Conservation (phyloP, 2,888 invertebrate genomes). For the Meganola albula region DNA sequence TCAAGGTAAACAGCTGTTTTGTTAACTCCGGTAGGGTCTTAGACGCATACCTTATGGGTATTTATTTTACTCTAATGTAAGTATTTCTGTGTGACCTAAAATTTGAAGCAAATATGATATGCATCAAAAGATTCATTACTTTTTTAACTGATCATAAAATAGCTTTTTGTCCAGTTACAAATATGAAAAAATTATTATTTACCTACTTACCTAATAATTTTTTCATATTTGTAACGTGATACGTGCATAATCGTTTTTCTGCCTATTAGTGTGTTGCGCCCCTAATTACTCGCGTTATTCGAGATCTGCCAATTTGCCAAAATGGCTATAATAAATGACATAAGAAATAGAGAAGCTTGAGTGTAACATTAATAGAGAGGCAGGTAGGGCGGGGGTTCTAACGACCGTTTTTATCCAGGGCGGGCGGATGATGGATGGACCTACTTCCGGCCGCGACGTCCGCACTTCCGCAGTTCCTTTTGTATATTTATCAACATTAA, state of each 20-base stretch:
- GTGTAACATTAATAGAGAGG: slow-evolving; percentile 75
- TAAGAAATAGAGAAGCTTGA: slow-evolving; percentile 75
- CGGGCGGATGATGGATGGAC: slow-evolving; percentile 74
- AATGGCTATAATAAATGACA: slow-evolving; percentile 77
- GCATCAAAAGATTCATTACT: too few relatives aligned
- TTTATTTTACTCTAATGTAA: too few relatives aligned
- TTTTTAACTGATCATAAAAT: too few relatives aligned
- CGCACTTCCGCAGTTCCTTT: slow-evolving; percentile 59
- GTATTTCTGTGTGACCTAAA: too few relatives aligned
- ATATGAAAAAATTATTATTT: too few relatives aligned
- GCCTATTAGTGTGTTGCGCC: slow-evolving; percentile 27
- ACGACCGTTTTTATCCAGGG: slow-evolving; percentile 77
- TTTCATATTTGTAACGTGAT: too few relatives aligned
- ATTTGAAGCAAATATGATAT: too few relatives aligned
- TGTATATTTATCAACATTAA: slow-evolving; percentile 74
- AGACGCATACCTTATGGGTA: too few relatives aligned
- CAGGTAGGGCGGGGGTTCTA: slow-evolving; percentile 61
- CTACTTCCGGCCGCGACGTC: slow-evolving; percentile 68
- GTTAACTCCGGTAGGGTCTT: too few relatives aligned
- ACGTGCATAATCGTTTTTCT: slow-evolving; percentile 22
- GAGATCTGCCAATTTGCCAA: slow-evolving; percentile 72
- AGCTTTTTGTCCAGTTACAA: too few relatives aligned
- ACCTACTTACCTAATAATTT: too few relatives aligned
- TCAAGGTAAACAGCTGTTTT: too few relatives aligned
- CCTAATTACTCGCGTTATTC: slow-evolving; percentile 44